Base-by-base conservation (phyloP, 2,888 invertebrate species). In the Leucania comma region DNA sequence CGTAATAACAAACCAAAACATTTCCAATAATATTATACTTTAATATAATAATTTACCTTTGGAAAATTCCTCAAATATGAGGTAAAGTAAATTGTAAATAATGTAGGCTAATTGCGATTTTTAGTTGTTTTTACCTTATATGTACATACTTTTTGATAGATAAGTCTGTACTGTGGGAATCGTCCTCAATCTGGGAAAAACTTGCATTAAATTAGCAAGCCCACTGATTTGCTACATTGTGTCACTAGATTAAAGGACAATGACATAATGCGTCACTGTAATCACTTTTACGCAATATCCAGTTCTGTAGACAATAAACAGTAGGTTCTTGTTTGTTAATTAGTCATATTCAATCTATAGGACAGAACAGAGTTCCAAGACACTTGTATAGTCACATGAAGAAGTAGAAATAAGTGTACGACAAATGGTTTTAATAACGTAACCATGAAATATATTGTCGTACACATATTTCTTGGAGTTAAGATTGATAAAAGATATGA, bases 221-320 rank as follows among this genome's bases (percentile, higher is more conserved):
- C 8, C 22, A 2, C n/a, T 20, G 9, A 65, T 26, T 6, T 35
- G 14, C 1, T 22, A 14, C 17, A 46, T 88, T 76, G 75, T 85
- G 67, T 72, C 62, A 72, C 20, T 12, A 24, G 26, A 38, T 61
- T 57, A 26, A 57, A 57, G 29, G 24, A 46, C 57, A 72, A 53
- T 72, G 79, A 51, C 46, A 20, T 35, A 38, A 48, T 53, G 51
- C 29, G 74, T 73, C 61, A 72, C 5, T 32, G 12, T 24, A 14
- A 56, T 48, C 0, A 29, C 22, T 78, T 35, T 26, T 48, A n/a
- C 35, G 53, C 29, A 48, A 24, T 53, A 26, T 14, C 4, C 9
- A 48, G 12, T 22, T 10, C n/a, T 32, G 24, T 75, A n/a, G 9
- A 24, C 17, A 3, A 2, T 10, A 51, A 6, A 0, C 35, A 38